Conservation (phyloP, 2,113 vertebrate species). For the Phycodurus eques region DNA sequence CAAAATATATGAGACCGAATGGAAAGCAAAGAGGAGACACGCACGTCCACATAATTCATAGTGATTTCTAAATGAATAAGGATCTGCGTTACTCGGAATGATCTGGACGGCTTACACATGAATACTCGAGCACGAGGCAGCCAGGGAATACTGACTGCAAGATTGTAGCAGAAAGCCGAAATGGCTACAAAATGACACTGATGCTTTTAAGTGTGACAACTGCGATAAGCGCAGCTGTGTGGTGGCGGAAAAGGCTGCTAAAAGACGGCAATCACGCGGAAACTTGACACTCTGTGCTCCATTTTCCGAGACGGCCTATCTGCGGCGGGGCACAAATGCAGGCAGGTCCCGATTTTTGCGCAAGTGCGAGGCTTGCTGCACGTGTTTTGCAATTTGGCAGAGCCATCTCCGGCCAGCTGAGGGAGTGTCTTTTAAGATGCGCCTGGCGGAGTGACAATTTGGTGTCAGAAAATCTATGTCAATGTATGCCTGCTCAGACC, state of each 20-base stretch:
- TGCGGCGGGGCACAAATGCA: too few species aligned
- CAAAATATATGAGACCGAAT: slow-evolving; percentile 31
- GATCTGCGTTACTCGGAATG: slow-evolving; percentile 14
- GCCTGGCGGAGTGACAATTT: too few species aligned
- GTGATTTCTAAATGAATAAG: slow-evolving; percentile 45
- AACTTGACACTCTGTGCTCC: slow-evolving; percentile 18
- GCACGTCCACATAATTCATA: slow-evolving; percentile 37
- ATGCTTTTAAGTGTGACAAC: slow-evolving; percentile 23
- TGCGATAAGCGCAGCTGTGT: slow-evolving; percentile 20
- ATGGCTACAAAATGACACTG: slow-evolving; percentile 17
- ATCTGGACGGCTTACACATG: slow-evolving; percentile 4
- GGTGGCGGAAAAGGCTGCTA: slow-evolving; percentile 33
- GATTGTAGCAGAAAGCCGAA: neutral
- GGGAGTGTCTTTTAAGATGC: too few species aligned
- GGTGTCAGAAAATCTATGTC: too few species aligned
- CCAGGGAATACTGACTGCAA: neutral
- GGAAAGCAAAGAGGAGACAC: slow-evolving; percentile 13
- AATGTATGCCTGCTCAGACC: too few species aligned
- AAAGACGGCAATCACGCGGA: slow-evolving; percentile 6
- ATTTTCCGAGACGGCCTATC: too few species aligned
- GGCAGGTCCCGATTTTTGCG: too few species aligned
- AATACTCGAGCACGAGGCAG: neutral
- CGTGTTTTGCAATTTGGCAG: too few species aligned
- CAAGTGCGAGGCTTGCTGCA: too few species aligned
- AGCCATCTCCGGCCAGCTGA: too few species aligned